Base-by-base conservation (phyloP, 2,113 vertebrate genomes). In the Tringa solitaria region DNA sequence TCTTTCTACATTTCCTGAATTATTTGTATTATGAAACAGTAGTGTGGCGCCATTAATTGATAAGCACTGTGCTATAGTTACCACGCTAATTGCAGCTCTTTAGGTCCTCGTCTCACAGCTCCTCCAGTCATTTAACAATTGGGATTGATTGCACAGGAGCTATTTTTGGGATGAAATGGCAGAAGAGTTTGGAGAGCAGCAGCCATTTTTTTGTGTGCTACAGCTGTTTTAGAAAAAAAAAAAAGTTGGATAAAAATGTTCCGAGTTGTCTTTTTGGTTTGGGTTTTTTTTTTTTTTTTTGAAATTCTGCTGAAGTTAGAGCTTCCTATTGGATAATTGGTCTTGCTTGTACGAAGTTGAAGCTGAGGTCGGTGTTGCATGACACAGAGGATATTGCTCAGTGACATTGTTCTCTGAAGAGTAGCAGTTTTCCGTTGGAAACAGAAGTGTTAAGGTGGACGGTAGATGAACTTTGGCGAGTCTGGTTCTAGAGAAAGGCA, bases 11-110 rank as follows among this genome's bases (percentile, higher is more conserved):
- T 95, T 95, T 95, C 95, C 94, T 95, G 93, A 89, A 82, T 84
- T 95, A 89, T 77, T 84, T 87, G 81, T 94, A 91, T 96, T 95
- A 93, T 73, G 96, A 89, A 92, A 92, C 84, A 94, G 65, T 82
- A 53, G 76, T 28, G 80, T 56, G 74, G 70, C 3, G 0, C 77
- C 96, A 85, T 92, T 94, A 93, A 92, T 95, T 79, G 89, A 63
- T 74, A 84, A 74, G 41, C 43, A 43, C 59, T 37, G 84, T 80
- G 86, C 94, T 94, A 17, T 64, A 95, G 70, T 89, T 81, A 87
- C 89, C 56, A 18, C 3, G 4, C 53, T 96, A 91, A 96, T 95
- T 96, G 69, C 91, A 87, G 89, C 96, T 92, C 70, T 96, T 48
- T n/a, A 87, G 90, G 77, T 63, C 92, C 92, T 92, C 8, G 1